A percentile compares a stretch with the other conserved stretches of the same genome.
phyloP scores from a whole-genome alignment of 1,140 invertebrate species.

The Achroia grisella region DNA sequence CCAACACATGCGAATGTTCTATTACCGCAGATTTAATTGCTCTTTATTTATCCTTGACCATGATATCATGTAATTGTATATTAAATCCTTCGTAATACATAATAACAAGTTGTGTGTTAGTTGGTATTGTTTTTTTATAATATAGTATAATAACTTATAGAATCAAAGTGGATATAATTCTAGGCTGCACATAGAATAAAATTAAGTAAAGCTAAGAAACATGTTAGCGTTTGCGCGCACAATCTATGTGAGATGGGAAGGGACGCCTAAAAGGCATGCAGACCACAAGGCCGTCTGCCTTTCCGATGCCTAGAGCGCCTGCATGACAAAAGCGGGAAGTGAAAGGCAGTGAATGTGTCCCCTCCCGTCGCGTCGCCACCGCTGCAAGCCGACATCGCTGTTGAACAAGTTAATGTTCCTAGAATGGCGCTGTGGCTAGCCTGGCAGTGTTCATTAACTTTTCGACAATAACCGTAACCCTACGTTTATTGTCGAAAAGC shows the following conservation, averaged over 20 bases:
- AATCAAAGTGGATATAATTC: too few relatives aligned
- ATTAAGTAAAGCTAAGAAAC: neutral
- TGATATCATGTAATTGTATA: conserved; percentile 56
- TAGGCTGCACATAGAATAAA: neutral
- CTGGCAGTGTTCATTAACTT: conserved; percentile 10
- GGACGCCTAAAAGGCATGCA: conserved; percentile 46
- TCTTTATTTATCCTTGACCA: conserved; percentile 43
- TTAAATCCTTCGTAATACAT: conserved; percentile 20
- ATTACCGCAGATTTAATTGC: conserved; percentile 37
- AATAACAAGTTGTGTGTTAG: neutral
- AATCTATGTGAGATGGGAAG: conserved; percentile 38
- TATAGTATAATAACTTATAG: too few relatives aligned
- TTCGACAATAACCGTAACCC: too few relatives aligned
- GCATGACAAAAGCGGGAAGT: conserved; percentile 69
- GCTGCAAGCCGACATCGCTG: conserved; percentile 25
- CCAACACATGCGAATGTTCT: conserved; percentile 57
- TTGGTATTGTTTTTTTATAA: too few relatives aligned
- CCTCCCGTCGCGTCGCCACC: conserved; percentile 37
- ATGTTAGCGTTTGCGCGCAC: too few relatives aligned
- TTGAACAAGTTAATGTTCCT: conserved; percentile 16
- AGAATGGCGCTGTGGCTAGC: conserved; percentile 8
- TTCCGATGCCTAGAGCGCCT: conserved; percentile 54
- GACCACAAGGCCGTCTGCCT: conserved; percentile 64
- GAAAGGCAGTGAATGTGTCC: conserved; percentile 70
- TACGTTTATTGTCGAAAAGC: conserved; percentile 3